Evolutionary conservation across 1,140 invertebrate genomes (phyloP), one percentile per base, ranked within the genome.

Genomic region (Sminthurides bifidus): DNA sequence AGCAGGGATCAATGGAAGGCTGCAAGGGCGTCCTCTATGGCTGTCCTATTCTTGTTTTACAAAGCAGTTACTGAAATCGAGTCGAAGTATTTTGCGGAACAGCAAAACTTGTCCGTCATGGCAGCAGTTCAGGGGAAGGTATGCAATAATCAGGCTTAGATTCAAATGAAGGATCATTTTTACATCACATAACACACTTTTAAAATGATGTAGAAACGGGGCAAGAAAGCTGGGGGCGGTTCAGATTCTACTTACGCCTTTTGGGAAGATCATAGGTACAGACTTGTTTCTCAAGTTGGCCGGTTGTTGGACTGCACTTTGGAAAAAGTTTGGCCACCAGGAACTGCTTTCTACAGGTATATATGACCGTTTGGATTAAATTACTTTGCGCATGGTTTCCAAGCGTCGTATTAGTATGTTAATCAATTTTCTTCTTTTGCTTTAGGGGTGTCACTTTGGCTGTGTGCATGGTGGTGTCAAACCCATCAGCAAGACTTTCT

Each of bases 61-160:
- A 48, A 48, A 30, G 44, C 44, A 6, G 30, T 48, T 5, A 48
- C 44, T 14, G 30, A 48, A 14, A 48, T 48, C 17, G 44, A 48
- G 44, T 48, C 44, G 10, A 48, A 48, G 24, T 24, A 27, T 26
- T 48, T 26, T 48, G 44, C 44, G 4, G 24, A 48, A 21, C 24
- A 26, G 15, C 44, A 48, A 6, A 48, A 48, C 24, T 26, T 48
- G 44, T 48, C 44, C 30, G 44, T 48, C 4, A 8, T 26, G 10
- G 21, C 10, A 5, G 44, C 44, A 48, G 27, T 27, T 8, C 41
- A 43, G 21, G 41, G 8, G 21, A 43, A 43, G 41, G 41, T 43
- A 43, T 10, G 19, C 33, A 35, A 10, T 35, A 35, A 35, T 35
- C 8, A 10, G n/a, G 33, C n/a, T 10, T 35, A 35, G 8, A 35